Evolutionary conservation across 1,140 invertebrate species (phyloP).

Genomic region (Megathymus violae): DNA sequence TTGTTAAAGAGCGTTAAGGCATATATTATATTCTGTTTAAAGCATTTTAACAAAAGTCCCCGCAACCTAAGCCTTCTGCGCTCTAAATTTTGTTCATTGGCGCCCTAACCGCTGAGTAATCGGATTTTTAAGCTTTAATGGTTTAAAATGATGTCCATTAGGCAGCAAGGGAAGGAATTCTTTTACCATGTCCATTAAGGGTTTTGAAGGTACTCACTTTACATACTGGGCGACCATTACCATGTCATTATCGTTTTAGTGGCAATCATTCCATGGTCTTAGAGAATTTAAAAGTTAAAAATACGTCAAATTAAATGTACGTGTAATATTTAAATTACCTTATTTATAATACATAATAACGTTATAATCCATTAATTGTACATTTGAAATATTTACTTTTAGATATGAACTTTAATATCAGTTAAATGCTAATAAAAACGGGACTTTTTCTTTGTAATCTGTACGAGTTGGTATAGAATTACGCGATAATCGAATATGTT

Average conservation of each 20-base stretch:
- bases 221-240: conserved; percentile 15
- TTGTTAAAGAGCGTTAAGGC: too few relatives aligned
- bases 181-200: conserved; percentile 54
- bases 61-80: not conserved
- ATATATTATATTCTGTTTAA: too few relatives aligned
- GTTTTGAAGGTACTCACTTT: conserved; percentile 10
- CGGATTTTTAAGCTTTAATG: conserved; percentile 66
- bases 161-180: conserved; percentile 49
- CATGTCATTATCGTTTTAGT: conserved; percentile 1
- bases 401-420: too few relatives aligned
- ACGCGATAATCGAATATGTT: conserved; percentile 17
- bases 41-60: not conserved
- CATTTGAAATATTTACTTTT: too few relatives aligned
- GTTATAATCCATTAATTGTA: too few relatives aligned
- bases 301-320: too few relatives aligned
- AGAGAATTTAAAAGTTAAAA: too few relatives aligned
- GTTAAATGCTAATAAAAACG: too few relatives aligned
- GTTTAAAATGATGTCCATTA: conserved; percentile 71
- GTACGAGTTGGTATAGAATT: conserved; percentile 5
- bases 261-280: too few relatives aligned
- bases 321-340: too few relatives aligned
- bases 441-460: not conserved
- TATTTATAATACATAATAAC: too few relatives aligned
- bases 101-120: conserved; percentile 39
- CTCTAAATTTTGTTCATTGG: conserved; percentile 40